Percentiles rank a stretch among this genome's conserved stretches.
phyloP scores from a whole-genome alignment of 2,113 vertebrate species.

The Cyanoramphus novaezelandiae region DNA sequence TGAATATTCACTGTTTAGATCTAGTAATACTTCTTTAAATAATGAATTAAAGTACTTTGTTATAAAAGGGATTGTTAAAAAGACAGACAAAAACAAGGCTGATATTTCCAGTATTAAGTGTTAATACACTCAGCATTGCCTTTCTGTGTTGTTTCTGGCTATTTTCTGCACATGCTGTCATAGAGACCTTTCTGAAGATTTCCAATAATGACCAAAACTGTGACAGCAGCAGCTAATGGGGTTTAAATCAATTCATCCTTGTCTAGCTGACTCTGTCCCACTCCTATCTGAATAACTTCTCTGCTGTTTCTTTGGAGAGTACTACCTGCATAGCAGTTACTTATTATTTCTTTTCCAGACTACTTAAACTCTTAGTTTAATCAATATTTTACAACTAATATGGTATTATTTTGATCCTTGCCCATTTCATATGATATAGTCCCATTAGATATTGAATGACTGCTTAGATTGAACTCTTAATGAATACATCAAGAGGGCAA shows the following conservation, averaged over 20 bases:
- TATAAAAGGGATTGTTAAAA: not conserved
- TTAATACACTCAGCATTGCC: not conserved
- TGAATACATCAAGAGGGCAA: not conserved
- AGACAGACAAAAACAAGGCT: not conserved
- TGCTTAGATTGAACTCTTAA: not conserved
- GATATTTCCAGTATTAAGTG: not conserved
- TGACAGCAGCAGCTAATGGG: fast-evolving
- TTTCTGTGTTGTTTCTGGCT: not conserved
- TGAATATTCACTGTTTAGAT: not conserved
- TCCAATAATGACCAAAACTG: not conserved
- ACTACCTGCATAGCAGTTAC: not conserved
- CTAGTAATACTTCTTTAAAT: not conserved
- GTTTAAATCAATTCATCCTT: not conserved
- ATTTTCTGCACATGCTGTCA: not conserved
- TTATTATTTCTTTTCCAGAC: not conserved
- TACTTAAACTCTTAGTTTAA: not conserved
- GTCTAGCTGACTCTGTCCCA: not conserved
- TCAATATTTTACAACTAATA: not conserved
- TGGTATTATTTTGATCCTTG: not conserved
- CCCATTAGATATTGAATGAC: not conserved
- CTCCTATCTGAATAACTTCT: not conserved
- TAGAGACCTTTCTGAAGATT: not conserved
- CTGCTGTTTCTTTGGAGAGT: not conserved
- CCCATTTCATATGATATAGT: not conserved
- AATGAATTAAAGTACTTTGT: not conserved